phyloP scores from a whole-genome alignment of 2,113 vertebrate genomes.

The Phalacrocorax carbo region DNA sequence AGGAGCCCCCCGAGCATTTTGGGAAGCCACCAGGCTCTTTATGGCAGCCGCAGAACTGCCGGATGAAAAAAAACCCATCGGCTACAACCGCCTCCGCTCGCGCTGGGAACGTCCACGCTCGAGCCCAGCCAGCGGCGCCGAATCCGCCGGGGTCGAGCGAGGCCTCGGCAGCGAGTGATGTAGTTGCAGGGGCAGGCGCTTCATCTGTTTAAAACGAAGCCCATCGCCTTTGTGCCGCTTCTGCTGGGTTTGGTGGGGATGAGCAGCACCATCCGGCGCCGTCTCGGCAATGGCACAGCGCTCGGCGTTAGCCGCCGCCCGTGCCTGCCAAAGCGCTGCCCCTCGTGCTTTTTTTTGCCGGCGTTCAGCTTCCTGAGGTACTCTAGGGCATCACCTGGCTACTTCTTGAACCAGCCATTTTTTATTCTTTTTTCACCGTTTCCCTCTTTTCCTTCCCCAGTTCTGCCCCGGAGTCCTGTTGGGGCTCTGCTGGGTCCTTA shows the following conservation, averaged over 20 bases:
- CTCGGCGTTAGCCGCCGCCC: background rate
- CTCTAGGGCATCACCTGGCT: background rate
- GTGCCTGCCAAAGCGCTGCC: background rate
- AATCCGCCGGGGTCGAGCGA: background rate
- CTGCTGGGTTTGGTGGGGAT: background rate
- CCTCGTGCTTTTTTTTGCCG: background rate
- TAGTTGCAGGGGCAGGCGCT: background rate
- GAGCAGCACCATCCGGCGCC: background rate
- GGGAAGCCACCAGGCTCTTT: background rate
- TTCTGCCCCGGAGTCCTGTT: background rate
- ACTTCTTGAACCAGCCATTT: background rate
- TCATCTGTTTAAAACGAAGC: conserved; percentile 44
- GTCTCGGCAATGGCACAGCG: fast-evolving
- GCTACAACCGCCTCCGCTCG: background rate
- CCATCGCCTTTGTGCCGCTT: background rate
- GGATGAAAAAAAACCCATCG: background rate
- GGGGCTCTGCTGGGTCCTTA: background rate
- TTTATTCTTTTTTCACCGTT: background rate
- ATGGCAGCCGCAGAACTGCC: background rate
- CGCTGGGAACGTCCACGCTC: background rate
- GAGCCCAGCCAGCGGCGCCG: background rate
- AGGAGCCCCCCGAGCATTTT: background rate
- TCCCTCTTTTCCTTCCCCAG: background rate
- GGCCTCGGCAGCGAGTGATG: background rate
- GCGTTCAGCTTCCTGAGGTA: background rate